Evolutionary conservation across 2,888 invertebrate genomes (phyloP), one percentile per base, ranked within the genome.

Genomic region (Cyclophora punctaria): DNA sequence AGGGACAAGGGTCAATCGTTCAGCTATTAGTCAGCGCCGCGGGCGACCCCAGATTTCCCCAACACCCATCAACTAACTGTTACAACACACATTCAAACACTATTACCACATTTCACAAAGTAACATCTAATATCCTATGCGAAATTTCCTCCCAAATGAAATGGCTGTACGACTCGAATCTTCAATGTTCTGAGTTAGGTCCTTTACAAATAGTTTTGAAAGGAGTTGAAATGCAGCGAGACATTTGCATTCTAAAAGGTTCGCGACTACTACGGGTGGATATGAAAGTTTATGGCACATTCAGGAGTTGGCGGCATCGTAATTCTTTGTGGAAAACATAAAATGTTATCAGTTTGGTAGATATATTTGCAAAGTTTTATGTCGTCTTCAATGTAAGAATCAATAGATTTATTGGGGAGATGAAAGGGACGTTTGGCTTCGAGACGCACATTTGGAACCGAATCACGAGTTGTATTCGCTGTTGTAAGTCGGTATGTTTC

Each of bases 231-330:
- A 78, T 81, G 79, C 78, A 77, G 64, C 53, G 67, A 69, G 75
- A 75, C 75, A 83, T 86, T 85, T 83, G 81, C 82, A 81, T 85
- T 75, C 71, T 71, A 76, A 81, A 79, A 76, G 75, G 76, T 70
- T 78, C 73, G 67, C 64, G 54, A 57, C 55, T 57, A 66, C 69
- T 68, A 68, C 67, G 67, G 68, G 58, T 62, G 68, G 66, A 63
- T 71, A 75, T 75, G 71, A 73, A 81, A 78, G 64, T 79, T 76
- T 75, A 78, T 71, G 63, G 64, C 58, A 60, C 66, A 63, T 71
- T 66, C 67, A 67, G 61, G 52, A 61, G 56, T 57, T 63, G 54
- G 50, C 48, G 51, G 53, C 54, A 57, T 55, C 49, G 60, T 68
- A 60, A 69, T 67, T 67, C 62, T 71, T 66, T 66, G 66, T 58